Evolutionary conservation across 1,140 invertebrate species (phyloP).

Genomic region (Drosophila oshimai): DNA sequence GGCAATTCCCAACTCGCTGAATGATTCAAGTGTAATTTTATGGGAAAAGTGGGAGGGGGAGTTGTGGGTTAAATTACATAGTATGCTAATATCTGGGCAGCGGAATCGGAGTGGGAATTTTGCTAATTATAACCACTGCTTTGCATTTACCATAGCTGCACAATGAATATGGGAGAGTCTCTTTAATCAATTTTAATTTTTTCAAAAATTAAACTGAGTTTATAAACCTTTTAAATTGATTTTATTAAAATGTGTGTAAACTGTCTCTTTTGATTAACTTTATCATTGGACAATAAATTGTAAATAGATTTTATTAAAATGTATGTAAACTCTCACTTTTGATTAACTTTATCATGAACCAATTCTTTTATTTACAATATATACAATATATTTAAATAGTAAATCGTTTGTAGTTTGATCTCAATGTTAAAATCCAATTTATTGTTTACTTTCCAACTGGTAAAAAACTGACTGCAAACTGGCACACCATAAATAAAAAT

Average conservation of each 20-base stretch:
- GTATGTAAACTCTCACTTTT: too few relatives aligned
- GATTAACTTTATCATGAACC: too few relatives aligned
- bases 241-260: not conserved
- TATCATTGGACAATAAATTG: not conserved
- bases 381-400: too few relatives aligned
- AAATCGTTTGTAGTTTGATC: not conserved
- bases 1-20: conserved; percentile 48
- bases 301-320: not conserved
- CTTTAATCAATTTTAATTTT: too few relatives aligned
- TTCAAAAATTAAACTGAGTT: too few relatives aligned
- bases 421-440: conserved; percentile 8
- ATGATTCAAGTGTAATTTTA: conserved; percentile 31
- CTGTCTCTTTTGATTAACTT: not conserved
- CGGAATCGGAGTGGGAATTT: conserved; percentile 1
- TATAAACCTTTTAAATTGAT: too few relatives aligned
- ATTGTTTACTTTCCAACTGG: not conserved
- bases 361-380: too few relatives aligned
- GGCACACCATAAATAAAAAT: not conserved
- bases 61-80: conserved; percentile 10
- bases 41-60: not conserved
- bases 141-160: not conserved
- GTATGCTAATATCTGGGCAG: conserved; percentile 4
- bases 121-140: conserved; percentile 17
- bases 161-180: not conserved
- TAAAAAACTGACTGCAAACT: not conserved